These are phyloP conservation scores for Euphonia xanthogaster DNA, from an alignment of 2,797 vertebrate genomes.

Conservation along the genomic window DNA sequence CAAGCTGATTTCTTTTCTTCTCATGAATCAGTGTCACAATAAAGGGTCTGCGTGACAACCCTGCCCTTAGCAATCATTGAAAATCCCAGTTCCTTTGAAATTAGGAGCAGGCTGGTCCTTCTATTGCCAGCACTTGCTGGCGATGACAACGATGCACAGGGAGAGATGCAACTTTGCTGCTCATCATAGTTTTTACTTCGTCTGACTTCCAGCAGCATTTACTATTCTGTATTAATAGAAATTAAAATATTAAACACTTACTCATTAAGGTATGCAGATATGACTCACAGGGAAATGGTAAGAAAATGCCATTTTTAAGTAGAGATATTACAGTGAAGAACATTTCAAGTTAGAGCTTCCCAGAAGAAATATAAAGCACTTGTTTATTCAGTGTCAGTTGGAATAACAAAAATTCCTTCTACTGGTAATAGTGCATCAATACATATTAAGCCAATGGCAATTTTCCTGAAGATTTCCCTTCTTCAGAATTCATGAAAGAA, in stretches of 20 bases:
- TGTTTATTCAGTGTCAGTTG: conserved; percentile 29
- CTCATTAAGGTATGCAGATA: conserved; percentile 45
- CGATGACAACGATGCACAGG: conserved; percentile 3
- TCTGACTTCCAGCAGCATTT: conserved; percentile 23
- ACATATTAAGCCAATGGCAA: conserved; percentile 30
- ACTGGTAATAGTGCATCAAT: neutral
- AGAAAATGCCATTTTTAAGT: conserved; percentile 27
- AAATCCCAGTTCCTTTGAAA: conserved; percentile 38
- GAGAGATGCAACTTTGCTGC: neutral
- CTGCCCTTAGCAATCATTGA: conserved; percentile 39
- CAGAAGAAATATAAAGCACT: neutral
- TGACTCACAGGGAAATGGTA: neutral
- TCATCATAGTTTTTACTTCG: neutral
- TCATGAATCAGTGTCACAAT: conserved; percentile 47
- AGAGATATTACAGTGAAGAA: neutral
- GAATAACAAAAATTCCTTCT: neutral
- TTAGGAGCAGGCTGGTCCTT: conserved; percentile 1
- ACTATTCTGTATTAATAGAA: conserved; percentile 51
- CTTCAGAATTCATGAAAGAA: conserved; percentile 40
- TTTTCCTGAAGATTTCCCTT: conserved; percentile 26
- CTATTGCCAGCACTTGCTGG: neutral
- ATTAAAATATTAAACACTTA: conserved; percentile 62
- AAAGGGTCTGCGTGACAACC: conserved; percentile 27
- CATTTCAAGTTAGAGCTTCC: neutral
- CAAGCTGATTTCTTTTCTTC: conserved; percentile 47